Conservation (phyloP, 2,888 invertebrate species). For the Sarcophaga subvicina region DNA sequence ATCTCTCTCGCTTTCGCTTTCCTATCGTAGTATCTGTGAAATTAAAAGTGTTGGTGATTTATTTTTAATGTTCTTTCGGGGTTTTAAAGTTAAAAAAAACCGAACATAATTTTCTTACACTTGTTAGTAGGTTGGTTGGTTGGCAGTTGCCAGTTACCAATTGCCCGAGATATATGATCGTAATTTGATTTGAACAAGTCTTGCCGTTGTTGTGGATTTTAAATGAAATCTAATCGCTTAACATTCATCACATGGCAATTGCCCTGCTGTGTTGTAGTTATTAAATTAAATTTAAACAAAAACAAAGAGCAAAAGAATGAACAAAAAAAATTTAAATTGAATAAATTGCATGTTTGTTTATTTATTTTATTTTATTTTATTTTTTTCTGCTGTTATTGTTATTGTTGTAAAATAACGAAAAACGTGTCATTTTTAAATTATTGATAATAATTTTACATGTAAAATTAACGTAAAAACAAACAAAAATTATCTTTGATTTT, state of each 20-base stretch:
- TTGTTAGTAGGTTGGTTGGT: slow-evolving; percentile 10
- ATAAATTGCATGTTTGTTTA: slow-evolving; percentile 64
- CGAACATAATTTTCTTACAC: slow-evolving; percentile 19
- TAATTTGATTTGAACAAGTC: background rate
- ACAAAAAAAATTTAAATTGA: background rate
- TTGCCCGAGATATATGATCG: background rate
- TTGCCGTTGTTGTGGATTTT: slow-evolving; percentile 5
- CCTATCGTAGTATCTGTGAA: slow-evolving; percentile 31
- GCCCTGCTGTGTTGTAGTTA: slow-evolving; percentile 35
- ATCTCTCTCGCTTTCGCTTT: no score
- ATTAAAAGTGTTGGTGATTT: slow-evolving; percentile 65
- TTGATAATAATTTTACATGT: slow-evolving; percentile 51
- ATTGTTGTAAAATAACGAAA: slow-evolving; percentile 4
- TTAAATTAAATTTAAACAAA: slow-evolving; percentile 17
- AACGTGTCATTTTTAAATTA: slow-evolving; percentile 66
- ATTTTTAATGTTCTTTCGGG: slow-evolving; percentile 48
- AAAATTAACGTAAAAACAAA: slow-evolving; percentile 42
- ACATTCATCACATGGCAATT: slow-evolving; percentile 61
- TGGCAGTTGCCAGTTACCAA: background rate
- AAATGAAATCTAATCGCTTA: slow-evolving; percentile 59
- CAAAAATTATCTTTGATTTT: slow-evolving; percentile 33
- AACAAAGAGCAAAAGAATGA: background rate
- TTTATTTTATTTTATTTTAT: slow-evolving; percentile 4
- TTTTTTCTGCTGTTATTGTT: background rate
- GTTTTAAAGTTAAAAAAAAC: slow-evolving; percentile 7